Conservation (phyloP, 2,888 invertebrate species). For the Dastarcus helophoroides region DNA sequence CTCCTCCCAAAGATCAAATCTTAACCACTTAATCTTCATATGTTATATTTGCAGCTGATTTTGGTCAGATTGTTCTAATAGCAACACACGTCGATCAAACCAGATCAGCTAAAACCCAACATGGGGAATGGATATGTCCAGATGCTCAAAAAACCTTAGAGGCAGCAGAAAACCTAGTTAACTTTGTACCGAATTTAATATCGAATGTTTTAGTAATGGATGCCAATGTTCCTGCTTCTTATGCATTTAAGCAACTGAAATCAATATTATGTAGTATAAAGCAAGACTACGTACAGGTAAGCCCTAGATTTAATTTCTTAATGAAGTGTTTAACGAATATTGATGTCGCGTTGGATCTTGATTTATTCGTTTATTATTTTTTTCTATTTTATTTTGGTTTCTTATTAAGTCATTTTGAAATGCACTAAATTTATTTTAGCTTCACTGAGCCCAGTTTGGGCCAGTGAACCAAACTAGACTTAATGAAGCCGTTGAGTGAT, state of each 20-base stretch:
- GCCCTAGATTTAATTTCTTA: constrained; percentile 8
- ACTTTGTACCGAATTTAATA: constrained; percentile 46
- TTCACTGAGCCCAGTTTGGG: no score
- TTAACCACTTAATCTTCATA: no score
- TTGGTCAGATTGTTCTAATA: constrained; percentile 50
- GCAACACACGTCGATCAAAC: constrained; percentile 52
- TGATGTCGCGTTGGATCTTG: no score
- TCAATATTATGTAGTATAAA: constrained; percentile 42
- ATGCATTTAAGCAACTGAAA: constrained; percentile 49
- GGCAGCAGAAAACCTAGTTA: constrained; percentile 38
- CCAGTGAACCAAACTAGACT: no score
- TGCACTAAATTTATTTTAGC: no score
- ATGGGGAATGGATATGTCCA: constrained; percentile 47
- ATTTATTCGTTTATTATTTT: no score
- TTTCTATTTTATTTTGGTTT: no score
- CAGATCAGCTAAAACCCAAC: constrained; percentile 40
- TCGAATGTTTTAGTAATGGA: constrained; percentile 48
- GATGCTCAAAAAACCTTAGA: constrained; percentile 42
- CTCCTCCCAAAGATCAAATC: no score
- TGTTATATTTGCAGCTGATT: constrained; percentile 39
- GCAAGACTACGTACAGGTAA: constrained; percentile 42
- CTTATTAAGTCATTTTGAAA: no score
- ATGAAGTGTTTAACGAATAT: no score
- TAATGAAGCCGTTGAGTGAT: no score
- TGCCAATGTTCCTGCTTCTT: constrained; percentile 48